Evolutionary conservation across 2,888 invertebrate genomes (phyloP).

Genomic region (Drosophila histrio): DNA sequence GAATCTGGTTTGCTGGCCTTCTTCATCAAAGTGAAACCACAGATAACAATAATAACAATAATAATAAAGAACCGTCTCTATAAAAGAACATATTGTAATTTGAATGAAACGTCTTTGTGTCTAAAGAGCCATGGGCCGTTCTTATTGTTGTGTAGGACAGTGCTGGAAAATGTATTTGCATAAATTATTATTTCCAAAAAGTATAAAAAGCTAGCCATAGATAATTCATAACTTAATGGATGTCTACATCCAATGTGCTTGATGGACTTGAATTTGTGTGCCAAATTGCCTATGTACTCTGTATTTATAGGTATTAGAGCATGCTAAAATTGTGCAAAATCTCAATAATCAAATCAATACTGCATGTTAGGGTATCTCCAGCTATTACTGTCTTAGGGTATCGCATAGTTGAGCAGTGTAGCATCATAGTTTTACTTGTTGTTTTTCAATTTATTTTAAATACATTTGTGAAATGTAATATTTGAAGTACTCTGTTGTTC

Average conservation of each 20-base stretch:
- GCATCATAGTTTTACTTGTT: not conserved
- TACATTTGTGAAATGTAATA: slow-evolving; percentile 1
- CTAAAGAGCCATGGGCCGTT: not conserved
- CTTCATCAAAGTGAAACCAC: slow-evolving; percentile 17
- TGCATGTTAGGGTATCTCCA: not conserved
- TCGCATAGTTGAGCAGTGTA: not conserved
- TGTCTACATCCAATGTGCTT: not conserved
- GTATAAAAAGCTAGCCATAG: not conserved
- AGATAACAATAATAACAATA: slow-evolving; percentile 32
- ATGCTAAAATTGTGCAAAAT: not conserved
- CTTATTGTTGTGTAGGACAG: not conserved
- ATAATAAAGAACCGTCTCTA: slow-evolving; percentile 9
- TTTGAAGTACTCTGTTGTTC: not conserved
- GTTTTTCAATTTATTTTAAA: slow-evolving; percentile 2
- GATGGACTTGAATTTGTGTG: not conserved
- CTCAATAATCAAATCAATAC: not conserved
- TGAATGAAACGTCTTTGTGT: slow-evolving; percentile 51
- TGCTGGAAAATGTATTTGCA: slow-evolving; percentile 29
- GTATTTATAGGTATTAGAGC: not conserved
- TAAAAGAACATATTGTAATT: slow-evolving; percentile 22
- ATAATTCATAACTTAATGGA: slow-evolving; percentile 14
- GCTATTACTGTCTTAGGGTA: not conserved
- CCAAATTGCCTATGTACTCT: not conserved
- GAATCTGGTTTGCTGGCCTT: slow-evolving; percentile 23
- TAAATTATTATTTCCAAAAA: slow-evolving; percentile 12